Base-by-base conservation (phyloP, 1,140 invertebrate genomes). In the Halyomorpha halys region DNA sequence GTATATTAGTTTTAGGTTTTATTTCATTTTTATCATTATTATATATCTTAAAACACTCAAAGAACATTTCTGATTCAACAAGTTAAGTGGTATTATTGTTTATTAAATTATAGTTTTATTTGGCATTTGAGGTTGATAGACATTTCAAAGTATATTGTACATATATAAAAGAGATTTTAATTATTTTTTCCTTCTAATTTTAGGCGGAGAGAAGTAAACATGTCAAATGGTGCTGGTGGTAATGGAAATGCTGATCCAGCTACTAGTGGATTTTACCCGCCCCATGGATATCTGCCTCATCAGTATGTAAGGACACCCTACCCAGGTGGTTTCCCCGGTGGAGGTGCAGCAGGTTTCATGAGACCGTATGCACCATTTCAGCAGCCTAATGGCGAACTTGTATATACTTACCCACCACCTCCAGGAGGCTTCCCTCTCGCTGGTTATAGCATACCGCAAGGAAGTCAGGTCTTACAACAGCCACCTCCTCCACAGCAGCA, bases 401-500 rank as follows among this genome's bases (percentile, higher is more conserved):
- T 69, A 6, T 68, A 66, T 60, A 67, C 66, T 9, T 66, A 65
- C 30, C 53, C 62, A 16, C 64, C 68, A 14, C 70, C 70, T 16
- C 60, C 63, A 39, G 61, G 30, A 1, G 15, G 23, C 53, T 23
- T 25, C 21, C 23, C 23, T 23, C 21, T 25, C 3, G 19, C 53
- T 21, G 14, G 15, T 1, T 39, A 39, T 13, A 39, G 34, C 34
- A 39, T 39, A 39, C 53, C 53, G 3, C 19, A 21, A 25, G 53
- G 53, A 16, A 23, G 18, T 5, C 62, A 51, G 14, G 61, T 19
- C 21, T 65, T 65, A 30, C 68, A 73, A n/a, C 73, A 77, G 63
- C 76, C 78, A 25, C 73, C 76, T 64, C 75, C 76, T 76, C 27
- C 79, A 74, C 75, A 76, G n/a, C 78, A 77, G 67, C 72, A 79